Evolutionary conservation across 2,113 vertebrate genomes (phyloP).

Genomic region (Heptranchias perlo): DNA sequence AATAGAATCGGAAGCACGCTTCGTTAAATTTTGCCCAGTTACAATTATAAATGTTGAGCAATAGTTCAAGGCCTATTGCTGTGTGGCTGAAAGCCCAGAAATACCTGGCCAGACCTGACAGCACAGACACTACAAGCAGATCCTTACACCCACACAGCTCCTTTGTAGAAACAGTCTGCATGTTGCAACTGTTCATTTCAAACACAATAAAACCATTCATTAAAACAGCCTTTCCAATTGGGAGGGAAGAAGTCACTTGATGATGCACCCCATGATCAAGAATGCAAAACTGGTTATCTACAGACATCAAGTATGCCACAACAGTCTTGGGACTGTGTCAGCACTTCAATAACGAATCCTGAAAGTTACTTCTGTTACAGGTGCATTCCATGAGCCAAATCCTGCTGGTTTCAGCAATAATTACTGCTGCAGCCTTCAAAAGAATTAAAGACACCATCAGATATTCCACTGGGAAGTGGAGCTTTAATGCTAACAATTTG

Average conservation of each 20-base stretch:
- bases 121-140: neutral
- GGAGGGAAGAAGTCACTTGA: neutral
- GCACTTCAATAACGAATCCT: neutral
- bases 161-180: neutral
- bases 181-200: neutral
- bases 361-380: neutral
- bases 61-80: neutral
- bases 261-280: neutral
- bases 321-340: neutral
- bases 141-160: neutral
- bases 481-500: neutral
- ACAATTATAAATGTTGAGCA: neutral
- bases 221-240: neutral
- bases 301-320: neutral
- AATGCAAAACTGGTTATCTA: neutral
- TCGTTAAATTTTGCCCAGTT: neutral
- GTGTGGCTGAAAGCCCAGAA: neutral
- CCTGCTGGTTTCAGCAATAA: neutral
- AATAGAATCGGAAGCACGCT: neutral
- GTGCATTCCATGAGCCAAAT: neutral
- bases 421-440: neutral
- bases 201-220: neutral
- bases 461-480: neutral
- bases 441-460: neutral
- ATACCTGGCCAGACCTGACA: neutral